A percentile compares a stretch with the other conserved stretches of the same genome.
phyloP scores from a whole-genome alignment of 2,888 invertebrate species.

The Aleiodes testaceus region DNA sequence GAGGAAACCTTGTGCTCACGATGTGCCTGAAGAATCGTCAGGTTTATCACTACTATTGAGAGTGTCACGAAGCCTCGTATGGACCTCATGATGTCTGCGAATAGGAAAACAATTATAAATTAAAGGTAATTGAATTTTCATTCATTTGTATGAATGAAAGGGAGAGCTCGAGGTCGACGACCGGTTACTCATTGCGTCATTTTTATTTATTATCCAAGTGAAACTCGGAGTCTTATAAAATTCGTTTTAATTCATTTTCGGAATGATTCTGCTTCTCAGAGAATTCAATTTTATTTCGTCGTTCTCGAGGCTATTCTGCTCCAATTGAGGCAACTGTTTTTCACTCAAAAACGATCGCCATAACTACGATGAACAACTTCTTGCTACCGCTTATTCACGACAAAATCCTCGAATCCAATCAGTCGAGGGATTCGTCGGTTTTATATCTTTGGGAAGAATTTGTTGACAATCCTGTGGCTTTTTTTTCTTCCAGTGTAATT shows the following conservation, averaged over 20 bases:
- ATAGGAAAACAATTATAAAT: background rate
- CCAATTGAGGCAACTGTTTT: conserved; percentile 27
- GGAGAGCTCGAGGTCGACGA: conserved; percentile 61
- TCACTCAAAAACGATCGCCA: background rate
- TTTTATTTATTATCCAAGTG: conserved; percentile 3
- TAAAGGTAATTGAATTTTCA: too few relatives aligned
- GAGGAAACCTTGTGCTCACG: conserved; percentile 72
- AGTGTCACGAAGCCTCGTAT: conserved; percentile 56
- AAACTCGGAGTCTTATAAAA: too few relatives aligned
- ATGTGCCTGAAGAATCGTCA: conserved; percentile 63
- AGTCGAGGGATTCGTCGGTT: background rate
- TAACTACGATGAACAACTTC: conserved; percentile 23
- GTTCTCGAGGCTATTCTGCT: conserved; percentile 1
- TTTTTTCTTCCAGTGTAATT: conserved; percentile 14
- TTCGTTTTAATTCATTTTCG: too few relatives aligned
- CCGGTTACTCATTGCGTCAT: conserved; percentile 57
- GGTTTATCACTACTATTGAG: conserved; percentile 59
- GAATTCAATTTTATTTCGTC: background rate
- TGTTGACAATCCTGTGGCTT: background rate
- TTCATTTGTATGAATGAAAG: conserved; percentile 58
- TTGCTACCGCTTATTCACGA: conserved; percentile 28
- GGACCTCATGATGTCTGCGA: conserved; percentile 64
- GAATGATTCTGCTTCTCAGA: background rate
- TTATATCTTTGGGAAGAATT: conserved; percentile 19
- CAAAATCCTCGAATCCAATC: conserved; percentile 27